Conservation (phyloP, 2,888 invertebrate genomes). For the Paralinhomoeus sp. region DNA sequence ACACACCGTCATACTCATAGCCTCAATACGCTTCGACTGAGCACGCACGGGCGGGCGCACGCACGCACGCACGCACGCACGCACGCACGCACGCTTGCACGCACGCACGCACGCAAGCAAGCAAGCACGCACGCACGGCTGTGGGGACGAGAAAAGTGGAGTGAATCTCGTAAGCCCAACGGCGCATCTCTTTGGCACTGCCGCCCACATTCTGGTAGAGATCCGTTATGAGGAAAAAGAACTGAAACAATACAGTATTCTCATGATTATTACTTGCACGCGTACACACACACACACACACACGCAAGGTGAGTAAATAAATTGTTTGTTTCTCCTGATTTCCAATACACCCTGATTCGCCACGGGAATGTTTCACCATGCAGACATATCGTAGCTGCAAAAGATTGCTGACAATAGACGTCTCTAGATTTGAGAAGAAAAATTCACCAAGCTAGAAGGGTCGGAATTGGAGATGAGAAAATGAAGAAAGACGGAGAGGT, state of each 20-base stretch:
- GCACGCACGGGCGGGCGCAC: no score
- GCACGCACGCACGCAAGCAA: no score
- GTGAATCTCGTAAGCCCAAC: constrained; percentile 97
- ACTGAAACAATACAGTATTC: no score
- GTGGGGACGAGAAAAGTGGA: constrained; percentile 64
- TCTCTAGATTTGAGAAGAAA: no score
- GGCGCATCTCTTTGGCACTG: constrained; percentile 63
- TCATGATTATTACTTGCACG: no score
- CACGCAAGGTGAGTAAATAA: constrained; percentile 2
- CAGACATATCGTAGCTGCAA: no score
- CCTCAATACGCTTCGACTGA: constrained; percentile 35
- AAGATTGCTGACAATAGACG: no score
- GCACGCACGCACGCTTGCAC: no score
- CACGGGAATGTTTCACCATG: no score
- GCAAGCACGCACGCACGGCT: constrained; percentile 7
- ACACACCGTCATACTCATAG: constrained; percentile 36
- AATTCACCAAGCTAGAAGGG: constrained; percentile 45
- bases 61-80: neutral
- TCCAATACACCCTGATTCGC: neutral
- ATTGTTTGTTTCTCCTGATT: neutral
- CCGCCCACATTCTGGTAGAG: constrained; percentile 47
- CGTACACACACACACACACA: no score
- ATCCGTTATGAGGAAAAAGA: constrained; percentile 74
- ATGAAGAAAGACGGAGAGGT: constrained; percentile 80
- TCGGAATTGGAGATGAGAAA: constrained; percentile 61